A percentile compares a stretch with the other conserved stretches of the same genome.
phyloP scores from a whole-genome alignment of 2,888 invertebrate genomes.

The Tubulanus polymorphus region DNA sequence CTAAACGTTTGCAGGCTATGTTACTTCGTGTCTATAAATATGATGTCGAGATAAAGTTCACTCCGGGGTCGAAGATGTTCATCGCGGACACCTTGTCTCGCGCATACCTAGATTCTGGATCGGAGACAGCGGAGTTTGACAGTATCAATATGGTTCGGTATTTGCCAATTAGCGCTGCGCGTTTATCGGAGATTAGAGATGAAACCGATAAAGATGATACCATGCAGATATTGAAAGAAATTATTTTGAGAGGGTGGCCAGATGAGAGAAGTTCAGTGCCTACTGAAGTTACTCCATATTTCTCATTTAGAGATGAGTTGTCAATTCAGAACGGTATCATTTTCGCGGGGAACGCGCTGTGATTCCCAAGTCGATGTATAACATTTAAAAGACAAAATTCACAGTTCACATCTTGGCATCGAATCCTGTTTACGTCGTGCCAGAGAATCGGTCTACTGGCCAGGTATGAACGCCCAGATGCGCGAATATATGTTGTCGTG shows the following conservation, averaged over 20 bases:
- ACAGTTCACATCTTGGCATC: slow-evolving; percentile 7
- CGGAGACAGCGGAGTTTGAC: slow-evolving; percentile 11
- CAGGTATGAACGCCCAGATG: slow-evolving; percentile 4
- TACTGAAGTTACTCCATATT: not conserved
- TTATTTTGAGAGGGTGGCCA: slow-evolving; percentile 10
- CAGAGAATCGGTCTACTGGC: slow-evolving; percentile 9
- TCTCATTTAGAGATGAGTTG: slow-evolving; percentile 4
- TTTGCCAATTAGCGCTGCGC: slow-evolving; percentile 2
- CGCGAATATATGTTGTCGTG: not conserved
- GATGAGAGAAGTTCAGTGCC: not conserved
- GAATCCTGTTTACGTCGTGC: slow-evolving; percentile 9
- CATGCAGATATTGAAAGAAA: not conserved
- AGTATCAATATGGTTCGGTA: slow-evolving; percentile 7
- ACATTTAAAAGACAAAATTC: not conserved
- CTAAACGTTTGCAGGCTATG: slow-evolving; percentile 21
- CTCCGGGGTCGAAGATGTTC: slow-evolving; percentile 14
- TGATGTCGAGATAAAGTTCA: slow-evolving; percentile 11
- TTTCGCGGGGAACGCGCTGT: slow-evolving; percentile 12
- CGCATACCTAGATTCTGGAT: slow-evolving; percentile 11
- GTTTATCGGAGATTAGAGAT: not conserved
- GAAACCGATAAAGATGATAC: not conserved
- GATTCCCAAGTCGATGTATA: not conserved
- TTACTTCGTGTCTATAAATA: slow-evolving; percentile 17
- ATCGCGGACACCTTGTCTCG: slow-evolving; percentile 23
- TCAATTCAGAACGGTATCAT: slow-evolving; percentile 18